Evolutionary conservation across 2,113 vertebrate genomes (phyloP).

Genomic region (Cyprinodon tularosa): DNA sequence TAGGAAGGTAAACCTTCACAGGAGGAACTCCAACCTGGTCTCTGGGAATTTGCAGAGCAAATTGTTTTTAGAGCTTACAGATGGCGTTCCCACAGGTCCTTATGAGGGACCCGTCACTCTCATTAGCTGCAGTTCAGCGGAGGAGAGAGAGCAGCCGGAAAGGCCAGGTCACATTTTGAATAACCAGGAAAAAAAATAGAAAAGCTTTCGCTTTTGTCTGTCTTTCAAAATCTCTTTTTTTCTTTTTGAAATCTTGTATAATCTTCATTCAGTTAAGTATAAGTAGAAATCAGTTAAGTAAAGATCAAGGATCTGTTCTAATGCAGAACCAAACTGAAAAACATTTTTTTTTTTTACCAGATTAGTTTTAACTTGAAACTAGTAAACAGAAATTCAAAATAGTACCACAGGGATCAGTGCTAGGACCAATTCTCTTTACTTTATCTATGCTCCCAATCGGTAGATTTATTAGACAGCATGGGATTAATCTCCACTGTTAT

Average conservation of each 20-base stretch:
- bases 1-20: slow-evolving; percentile 52
- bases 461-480: too few species aligned
- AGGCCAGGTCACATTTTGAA: slow-evolving; percentile 30
- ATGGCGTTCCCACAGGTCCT: slow-evolving; percentile 56
- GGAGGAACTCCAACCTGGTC: slow-evolving; percentile 42
- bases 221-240: neutral
- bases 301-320: neutral
- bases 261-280: neutral
- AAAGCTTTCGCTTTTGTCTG: neutral
- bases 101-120: slow-evolving; percentile 38
- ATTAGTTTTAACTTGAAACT: too few species aligned
- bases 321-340: too few species aligned
- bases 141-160: slow-evolving; percentile 48
- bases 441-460: too few species aligned
- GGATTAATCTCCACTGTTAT: too few species aligned
- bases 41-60: slow-evolving; percentile 48
- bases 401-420: too few species aligned
- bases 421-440: too few species aligned
- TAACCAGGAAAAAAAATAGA: slow-evolving; percentile 13
- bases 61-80: slow-evolving; percentile 52
- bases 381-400: too few species aligned
- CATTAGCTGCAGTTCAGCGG: slow-evolving; percentile 46
- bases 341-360: too few species aligned
- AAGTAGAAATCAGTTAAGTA: neutral
- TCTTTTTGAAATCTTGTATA: neutral